Evolutionary conservation across 2,113 vertebrate genomes (phyloP).

Genomic region (Otus sunia): DNA sequence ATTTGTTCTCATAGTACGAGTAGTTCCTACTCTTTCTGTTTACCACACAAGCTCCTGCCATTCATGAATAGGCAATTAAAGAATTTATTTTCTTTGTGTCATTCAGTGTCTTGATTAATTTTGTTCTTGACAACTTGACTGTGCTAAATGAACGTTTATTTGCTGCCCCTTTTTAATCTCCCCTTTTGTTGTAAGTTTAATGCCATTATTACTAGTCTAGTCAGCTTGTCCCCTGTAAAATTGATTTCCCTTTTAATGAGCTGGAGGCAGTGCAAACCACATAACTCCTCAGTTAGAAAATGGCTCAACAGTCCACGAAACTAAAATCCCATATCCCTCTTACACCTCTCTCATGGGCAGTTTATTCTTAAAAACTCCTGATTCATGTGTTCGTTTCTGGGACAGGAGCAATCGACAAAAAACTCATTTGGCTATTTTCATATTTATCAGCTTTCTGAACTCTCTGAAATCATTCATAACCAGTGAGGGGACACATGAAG

Average conservation of each 20-base stretch:
- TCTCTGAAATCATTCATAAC: neutral
- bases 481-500: neutral
- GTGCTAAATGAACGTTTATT: constrained; percentile 52
- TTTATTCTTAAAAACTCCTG: neutral
- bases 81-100: constrained; percentile 57
- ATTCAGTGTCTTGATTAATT: constrained; percentile 58
- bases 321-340: neutral
- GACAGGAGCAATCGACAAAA: neutral
- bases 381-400: neutral
- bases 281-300: constrained; percentile 20
- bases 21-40: constrained; percentile 1
- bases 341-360: neutral
- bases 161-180: constrained; percentile 48
- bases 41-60: constrained; percentile 4
- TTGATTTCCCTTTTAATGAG: constrained; percentile 53
- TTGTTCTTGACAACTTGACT: constrained; percentile 49
- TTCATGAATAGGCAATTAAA: constrained; percentile 51
- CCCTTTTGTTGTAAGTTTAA: constrained; percentile 54
- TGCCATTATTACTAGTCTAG: constrained; percentile 47
- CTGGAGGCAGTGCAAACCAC: neutral
- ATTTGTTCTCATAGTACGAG: neutral
- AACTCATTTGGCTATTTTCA: neutral
- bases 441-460: neutral
- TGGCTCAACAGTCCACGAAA: neutral
- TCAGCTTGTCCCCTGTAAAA: constrained; percentile 42